These are phyloP conservation scores for Acropternis orthonyx DNA, from an alignment of 2,797 vertebrate genomes.

Conservation along the genomic window DNA sequence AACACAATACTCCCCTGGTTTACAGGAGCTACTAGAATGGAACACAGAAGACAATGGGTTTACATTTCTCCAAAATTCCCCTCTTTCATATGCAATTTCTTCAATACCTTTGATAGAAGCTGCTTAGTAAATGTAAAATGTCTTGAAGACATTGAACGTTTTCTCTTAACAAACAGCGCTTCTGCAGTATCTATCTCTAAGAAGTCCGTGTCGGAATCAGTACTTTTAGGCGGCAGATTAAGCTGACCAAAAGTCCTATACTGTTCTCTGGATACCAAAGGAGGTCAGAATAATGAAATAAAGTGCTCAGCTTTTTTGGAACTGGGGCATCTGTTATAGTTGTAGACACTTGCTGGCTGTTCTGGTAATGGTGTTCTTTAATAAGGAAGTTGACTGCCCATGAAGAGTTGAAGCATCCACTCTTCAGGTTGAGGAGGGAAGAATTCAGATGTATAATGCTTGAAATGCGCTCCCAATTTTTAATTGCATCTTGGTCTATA, in stretches of 20 bases:
- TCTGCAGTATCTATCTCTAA: background rate
- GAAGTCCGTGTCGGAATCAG: background rate
- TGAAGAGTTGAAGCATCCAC: background rate
- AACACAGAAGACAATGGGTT: background rate
- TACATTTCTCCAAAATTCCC: background rate
- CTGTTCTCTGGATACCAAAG: background rate
- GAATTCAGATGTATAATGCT: background rate
- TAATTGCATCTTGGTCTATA: background rate
- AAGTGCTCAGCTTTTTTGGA: background rate
- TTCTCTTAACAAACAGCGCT: background rate
- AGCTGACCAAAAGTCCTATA: background rate
- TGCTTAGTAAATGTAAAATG: background rate
- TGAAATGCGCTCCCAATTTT: background rate
- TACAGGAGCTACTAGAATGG: background rate
- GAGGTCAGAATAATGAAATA: background rate
- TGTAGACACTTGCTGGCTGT: background rate
- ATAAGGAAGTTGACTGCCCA: background rate
- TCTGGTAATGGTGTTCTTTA: background rate
- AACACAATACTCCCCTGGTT: background rate
- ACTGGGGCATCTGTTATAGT: background rate
- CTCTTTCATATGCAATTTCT: background rate
- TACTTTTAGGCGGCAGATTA: background rate
- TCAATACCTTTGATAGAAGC: background rate
- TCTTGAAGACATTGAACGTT: background rate
- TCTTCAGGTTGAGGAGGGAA: background rate